Evolutionary conservation across 1,140 invertebrate species (phyloP).

Genomic region (Archivesica marissinica): DNA sequence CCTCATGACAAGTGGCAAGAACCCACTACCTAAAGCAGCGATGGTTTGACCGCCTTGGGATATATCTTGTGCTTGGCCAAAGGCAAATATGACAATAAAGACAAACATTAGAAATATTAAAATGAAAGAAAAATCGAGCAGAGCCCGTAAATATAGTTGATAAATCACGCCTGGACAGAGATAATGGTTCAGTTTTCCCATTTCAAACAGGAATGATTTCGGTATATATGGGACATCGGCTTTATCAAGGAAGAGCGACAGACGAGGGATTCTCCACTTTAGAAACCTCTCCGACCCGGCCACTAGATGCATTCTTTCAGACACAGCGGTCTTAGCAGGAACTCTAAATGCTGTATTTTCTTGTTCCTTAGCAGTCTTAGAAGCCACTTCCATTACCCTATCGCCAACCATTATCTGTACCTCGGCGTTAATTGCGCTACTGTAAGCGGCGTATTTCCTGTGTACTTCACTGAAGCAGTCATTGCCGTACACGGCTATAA

Average conservation of each 20-base stretch:
- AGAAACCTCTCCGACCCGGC: slow-evolving; percentile 23
- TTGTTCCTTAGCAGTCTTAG: not conserved
- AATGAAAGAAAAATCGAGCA: slow-evolving; percentile 33
- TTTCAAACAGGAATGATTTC: slow-evolving; percentile 16
- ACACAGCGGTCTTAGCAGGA: not conserved
- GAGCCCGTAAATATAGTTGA: slow-evolving; percentile 22
- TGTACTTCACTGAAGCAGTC: slow-evolving; percentile 34
- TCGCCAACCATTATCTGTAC: slow-evolving; percentile 10
- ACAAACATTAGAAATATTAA: slow-evolving; percentile 24
- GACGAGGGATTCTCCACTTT: slow-evolving; percentile 15
- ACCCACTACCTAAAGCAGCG: slow-evolving; percentile 9
- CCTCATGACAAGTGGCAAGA: slow-evolving; percentile 14
- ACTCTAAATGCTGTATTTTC: slow-evolving; percentile 39
- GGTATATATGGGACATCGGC: slow-evolving; percentile 39
- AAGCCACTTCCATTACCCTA: not conserved
- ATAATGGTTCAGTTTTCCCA: slow-evolving; percentile 12
- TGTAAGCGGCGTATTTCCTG: not conserved
- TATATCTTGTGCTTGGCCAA: slow-evolving; percentile 33
- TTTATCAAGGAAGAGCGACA: slow-evolving; percentile 32
- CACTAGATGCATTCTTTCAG: slow-evolving; percentile 16
- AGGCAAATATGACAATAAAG: slow-evolving; percentile 47
- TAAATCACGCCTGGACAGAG: slow-evolving; percentile 18
- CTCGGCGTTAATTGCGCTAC: slow-evolving; percentile 27
- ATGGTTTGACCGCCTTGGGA: slow-evolving; percentile 15
- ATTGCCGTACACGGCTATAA: not conserved